A percentile compares a stretch with the other conserved stretches of the same genome.
These are phyloP conservation scores for Carlito syrichta DNA, from an alignment of 2,113 vertebrate species.

Conservation along the genomic window DNA sequence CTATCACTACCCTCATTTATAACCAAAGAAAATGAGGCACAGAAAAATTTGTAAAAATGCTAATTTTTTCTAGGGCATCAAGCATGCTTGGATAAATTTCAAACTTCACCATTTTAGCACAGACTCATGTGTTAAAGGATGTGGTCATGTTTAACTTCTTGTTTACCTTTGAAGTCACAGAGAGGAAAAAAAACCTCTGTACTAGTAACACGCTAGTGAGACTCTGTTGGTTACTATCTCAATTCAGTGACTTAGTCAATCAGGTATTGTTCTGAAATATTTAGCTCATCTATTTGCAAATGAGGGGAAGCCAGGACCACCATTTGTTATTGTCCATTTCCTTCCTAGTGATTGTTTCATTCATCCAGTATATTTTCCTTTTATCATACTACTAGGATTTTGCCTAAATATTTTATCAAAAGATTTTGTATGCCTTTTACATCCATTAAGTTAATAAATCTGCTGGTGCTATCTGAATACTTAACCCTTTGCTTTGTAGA, in stretches of 20 bases:
- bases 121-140: background rate
- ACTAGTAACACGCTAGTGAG: fast-evolving
- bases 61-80: background rate
- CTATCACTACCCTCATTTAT: background rate
- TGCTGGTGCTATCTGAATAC: background rate
- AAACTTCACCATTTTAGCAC: background rate
- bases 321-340: background rate
- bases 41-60: background rate
- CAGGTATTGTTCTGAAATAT: background rate
- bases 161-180: background rate
- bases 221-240: background rate
- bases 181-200: background rate
- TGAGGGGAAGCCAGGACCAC: background rate
- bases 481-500: background rate
- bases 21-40: background rate
- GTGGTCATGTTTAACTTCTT: background rate
- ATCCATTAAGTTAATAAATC: background rate
- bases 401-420: background rate
- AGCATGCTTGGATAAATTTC: background rate
- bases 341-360: background rate
- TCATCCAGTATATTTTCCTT: background rate
- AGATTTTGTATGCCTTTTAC: background rate
- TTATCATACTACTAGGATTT: background rate
- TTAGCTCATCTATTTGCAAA: background rate
- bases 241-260: background rate